Conservation (phyloP, 2,797 vertebrate species). For the Pteropus rufus region DNA sequence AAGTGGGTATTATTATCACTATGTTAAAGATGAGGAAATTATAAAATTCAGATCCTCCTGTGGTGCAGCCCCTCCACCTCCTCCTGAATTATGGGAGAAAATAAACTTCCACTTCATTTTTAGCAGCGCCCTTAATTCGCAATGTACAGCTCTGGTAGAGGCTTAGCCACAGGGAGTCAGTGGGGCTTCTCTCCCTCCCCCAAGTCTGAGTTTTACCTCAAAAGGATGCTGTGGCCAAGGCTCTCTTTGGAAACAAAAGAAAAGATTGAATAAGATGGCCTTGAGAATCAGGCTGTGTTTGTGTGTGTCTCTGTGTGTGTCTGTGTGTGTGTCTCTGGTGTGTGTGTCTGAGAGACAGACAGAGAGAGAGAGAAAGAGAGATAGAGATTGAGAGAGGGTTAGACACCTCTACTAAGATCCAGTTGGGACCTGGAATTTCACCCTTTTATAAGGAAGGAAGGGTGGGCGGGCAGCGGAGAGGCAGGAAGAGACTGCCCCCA, state of each 20-base stretch:
- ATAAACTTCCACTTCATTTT: not conserved
- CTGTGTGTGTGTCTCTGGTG: not conserved
- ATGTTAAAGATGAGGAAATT: not conserved
- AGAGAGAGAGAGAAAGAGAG: no score
- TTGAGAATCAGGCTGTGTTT: not conserved
- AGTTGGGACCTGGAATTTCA: not conserved
- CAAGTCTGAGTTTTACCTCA: not conserved
- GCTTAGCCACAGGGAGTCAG: not conserved
- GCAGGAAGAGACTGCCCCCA: rapidly evolving
- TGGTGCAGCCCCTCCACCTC: not conserved
- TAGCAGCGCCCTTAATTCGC: not conserved
- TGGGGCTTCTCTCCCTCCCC: not conserved
- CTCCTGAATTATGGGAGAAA: not conserved
- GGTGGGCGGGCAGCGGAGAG: not conserved
- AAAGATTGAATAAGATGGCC: not conserved
- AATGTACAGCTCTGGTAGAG: not conserved
- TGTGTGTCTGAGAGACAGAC: no score
- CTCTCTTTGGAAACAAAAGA: not conserved
- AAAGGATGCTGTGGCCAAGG: not conserved
- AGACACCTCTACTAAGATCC: not conserved
- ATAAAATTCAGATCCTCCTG: not conserved
- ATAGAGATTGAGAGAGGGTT: not conserved
- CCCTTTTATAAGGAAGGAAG: not conserved
- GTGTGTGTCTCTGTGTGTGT: not conserved
- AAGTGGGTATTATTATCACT: not conserved